These are phyloP conservation scores for Actinemys pallida DNA, from an alignment of 2,113 vertebrate genomes.

Conservation along the genomic window DNA sequence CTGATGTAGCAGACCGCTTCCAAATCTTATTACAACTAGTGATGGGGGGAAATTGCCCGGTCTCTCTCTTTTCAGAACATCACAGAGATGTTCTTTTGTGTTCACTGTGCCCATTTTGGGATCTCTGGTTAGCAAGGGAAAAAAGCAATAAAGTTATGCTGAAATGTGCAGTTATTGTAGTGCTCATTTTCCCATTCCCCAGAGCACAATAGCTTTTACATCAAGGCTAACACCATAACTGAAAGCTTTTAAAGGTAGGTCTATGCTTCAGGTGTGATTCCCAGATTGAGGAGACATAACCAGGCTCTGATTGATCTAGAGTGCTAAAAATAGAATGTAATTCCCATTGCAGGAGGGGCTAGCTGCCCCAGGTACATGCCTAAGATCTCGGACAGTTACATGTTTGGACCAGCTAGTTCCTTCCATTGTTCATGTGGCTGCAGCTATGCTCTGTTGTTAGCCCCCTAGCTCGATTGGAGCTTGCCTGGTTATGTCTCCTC, in stretches of 20 bases:
- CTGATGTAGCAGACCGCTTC: neutral
- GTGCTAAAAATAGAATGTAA: neutral
- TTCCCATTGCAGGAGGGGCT: neutral
- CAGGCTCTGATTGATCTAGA: neutral
- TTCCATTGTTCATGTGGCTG: neutral
- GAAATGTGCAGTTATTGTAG: neutral
- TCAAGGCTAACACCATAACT: neutral
- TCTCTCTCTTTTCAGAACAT: neutral
- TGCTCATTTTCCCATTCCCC: neutral
- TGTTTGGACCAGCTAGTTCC: neutral
- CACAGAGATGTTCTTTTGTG: neutral
- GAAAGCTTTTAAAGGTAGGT: neutral
- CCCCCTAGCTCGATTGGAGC: neutral
- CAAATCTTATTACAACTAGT: neutral
- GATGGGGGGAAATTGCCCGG: neutral
- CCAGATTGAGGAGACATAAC: neutral
- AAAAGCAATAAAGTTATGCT: neutral
- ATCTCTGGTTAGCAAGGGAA: neutral
- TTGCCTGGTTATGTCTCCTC: neutral
- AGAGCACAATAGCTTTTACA: neutral
- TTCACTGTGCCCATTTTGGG: accelerated
- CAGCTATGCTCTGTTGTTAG: neutral
- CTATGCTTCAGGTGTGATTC: neutral
- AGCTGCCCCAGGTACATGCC: neutral
- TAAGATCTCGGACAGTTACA: neutral